phyloP scores from a whole-genome alignment of 2,888 invertebrate species.

The Lordiphosa fenestrarum region DNA sequence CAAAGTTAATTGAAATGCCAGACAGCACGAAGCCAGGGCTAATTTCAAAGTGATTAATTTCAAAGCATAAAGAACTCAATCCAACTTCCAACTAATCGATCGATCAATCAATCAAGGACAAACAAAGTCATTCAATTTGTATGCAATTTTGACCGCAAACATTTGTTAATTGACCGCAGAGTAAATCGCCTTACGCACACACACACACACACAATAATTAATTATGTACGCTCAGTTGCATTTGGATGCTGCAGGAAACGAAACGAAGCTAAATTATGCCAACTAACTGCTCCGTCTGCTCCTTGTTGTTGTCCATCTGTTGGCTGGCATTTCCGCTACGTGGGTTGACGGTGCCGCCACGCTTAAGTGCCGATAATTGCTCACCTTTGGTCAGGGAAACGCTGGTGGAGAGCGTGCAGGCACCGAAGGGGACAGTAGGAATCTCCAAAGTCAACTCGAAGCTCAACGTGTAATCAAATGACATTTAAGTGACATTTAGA shows the following conservation, averaged over 20 bases:
- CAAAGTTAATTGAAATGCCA: constrained; percentile 18
- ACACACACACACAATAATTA: constrained; percentile 53
- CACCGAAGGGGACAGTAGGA: not conserved
- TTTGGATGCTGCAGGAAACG: constrained; percentile 52
- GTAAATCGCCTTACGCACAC: constrained; percentile 6
- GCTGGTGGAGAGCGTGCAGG: not conserved
- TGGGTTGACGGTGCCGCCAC: constrained; percentile 38
- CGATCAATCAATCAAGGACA: constrained; percentile 48
- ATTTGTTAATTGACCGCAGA: constrained; percentile 64
- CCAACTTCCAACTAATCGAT: constrained; percentile 18
- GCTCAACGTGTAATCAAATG: constrained; percentile 56
- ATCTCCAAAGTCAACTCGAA: constrained; percentile 27
- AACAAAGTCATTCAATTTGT: constrained; percentile 63
- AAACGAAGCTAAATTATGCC: constrained; percentile 58
- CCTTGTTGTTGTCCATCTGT: constrained; percentile 8
- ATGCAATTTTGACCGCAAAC: constrained; percentile 66
- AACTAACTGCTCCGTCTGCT: constrained; percentile 22
- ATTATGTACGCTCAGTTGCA: constrained; percentile 65
- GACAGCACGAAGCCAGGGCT: constrained; percentile 6
- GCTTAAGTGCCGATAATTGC: constrained; percentile 66
- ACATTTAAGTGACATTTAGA: constrained; percentile 61
- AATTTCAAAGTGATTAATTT: constrained; percentile 17
- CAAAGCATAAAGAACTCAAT: not conserved
- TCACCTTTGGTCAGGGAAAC: constrained; percentile 37
- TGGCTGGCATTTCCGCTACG: constrained; percentile 16